Conservation (phyloP, 2,888 invertebrate species). For the Drosophila anomelani region DNA sequence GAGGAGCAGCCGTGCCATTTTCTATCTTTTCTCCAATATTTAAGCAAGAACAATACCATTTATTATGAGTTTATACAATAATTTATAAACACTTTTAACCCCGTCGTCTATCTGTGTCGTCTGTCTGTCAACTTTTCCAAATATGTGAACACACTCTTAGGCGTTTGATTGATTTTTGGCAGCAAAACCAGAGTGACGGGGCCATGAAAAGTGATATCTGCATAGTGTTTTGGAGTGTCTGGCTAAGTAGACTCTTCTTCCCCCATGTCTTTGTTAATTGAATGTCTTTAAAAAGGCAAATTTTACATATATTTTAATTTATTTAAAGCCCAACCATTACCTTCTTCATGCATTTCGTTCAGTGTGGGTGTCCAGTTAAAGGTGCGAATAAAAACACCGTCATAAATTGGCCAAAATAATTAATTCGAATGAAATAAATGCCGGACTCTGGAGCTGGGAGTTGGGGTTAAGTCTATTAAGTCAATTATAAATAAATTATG, state of each 20-base stretch:
- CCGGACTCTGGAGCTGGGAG: conserved; percentile 11
- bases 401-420: conserved; percentile 71
- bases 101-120: conserved; percentile 17
- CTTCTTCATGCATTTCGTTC: background rate
- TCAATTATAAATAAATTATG: conserved; percentile 79
- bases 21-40: conserved; percentile 26
- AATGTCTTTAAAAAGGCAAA: background rate
- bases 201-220: conserved; percentile 66
- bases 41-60: conserved; percentile 41
- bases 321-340: background rate
- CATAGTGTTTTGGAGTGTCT: conserved; percentile 31
- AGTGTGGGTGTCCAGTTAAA: background rate
- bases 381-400: conserved; percentile 33
- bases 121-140: conserved; percentile 43
- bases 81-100: conserved; percentile 42
- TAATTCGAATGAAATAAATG: conserved; percentile 68
- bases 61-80: conserved; percentile 44
- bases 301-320: background rate
- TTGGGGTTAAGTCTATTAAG: conserved; percentile 62
- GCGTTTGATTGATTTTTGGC: conserved; percentile 52
- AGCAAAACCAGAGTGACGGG: conserved; percentile 53
- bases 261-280: background rate
- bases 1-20: conserved; percentile 18
- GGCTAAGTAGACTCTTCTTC: background rate
- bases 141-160: conserved; percentile 31